phyloP scores from a whole-genome alignment of 2,113 vertebrate species.

The Turnix velox region DNA sequence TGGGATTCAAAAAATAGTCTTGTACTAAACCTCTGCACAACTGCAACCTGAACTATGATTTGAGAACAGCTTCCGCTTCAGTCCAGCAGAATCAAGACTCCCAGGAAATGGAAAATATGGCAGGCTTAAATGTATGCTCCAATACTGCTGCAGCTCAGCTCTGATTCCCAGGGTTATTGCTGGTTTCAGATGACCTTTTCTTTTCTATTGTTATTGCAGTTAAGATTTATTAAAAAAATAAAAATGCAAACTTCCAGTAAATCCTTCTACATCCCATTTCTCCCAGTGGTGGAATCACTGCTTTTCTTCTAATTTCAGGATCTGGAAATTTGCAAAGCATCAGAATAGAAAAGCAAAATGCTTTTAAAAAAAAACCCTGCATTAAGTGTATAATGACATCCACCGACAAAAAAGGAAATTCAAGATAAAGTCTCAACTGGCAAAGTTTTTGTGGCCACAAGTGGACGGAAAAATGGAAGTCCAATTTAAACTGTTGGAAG shows the following conservation, averaged over 20 bases:
- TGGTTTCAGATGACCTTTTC: not conserved
- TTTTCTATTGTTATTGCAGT: not conserved
- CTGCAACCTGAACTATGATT: not conserved
- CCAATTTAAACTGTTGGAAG: not conserved
- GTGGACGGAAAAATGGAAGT: not conserved
- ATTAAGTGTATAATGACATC: not conserved
- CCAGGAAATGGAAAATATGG: not conserved
- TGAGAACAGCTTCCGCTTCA: not conserved
- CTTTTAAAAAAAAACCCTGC: not conserved
- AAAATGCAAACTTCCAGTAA: not conserved
- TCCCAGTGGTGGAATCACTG: not conserved
- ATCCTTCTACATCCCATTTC: not conserved
- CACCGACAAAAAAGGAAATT: not conserved
- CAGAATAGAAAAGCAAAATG: not conserved
- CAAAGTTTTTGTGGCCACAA: not conserved
- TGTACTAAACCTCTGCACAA: not conserved
- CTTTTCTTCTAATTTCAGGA: not conserved
- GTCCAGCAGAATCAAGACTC: not conserved
- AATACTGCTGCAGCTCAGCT: not conserved
- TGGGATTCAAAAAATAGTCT: not conserved
- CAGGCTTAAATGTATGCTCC: not conserved
- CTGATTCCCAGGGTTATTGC: not conserved
- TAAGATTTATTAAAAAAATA: not conserved
- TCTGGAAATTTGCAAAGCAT: not conserved
- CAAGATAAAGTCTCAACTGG: not conserved